phyloP scores from a whole-genome alignment of 2,797 vertebrate species.

The Aplochiton taeniatus region DNA sequence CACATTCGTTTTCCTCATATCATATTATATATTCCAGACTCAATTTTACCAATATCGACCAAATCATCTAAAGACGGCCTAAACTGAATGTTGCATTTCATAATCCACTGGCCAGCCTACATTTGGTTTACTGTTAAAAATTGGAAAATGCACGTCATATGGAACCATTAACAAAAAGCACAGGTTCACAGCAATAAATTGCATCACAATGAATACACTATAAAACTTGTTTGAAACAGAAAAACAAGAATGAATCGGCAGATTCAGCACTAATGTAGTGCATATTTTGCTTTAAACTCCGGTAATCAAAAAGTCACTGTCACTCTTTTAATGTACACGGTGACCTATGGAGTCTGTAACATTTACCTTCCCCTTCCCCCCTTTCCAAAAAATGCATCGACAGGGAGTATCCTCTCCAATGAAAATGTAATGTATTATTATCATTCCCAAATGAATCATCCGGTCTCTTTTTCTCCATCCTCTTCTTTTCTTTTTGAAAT shows the following conservation, averaged over 20 bases:
- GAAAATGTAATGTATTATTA: slow-evolving; percentile 48
- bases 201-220: slow-evolving; percentile 85
- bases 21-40: too few relatives aligned
- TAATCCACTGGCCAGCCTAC: slow-evolving; percentile 51
- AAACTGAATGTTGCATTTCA: background rate
- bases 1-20: too few relatives aligned
- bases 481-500: too few relatives aligned
- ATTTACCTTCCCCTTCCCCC: slow-evolving; percentile 32
- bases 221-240: slow-evolving; percentile 83
- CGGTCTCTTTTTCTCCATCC: too few relatives aligned
- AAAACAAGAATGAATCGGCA: slow-evolving; percentile 83
- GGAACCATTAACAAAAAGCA: slow-evolving; percentile 66
- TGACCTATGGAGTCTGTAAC: slow-evolving; percentile 39
- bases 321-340: slow-evolving; percentile 53
- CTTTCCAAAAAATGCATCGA: slow-evolving; percentile 54
- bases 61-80: too few relatives aligned
- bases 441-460: slow-evolving; percentile 14
- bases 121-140: slow-evolving; percentile 57
- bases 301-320: slow-evolving; percentile 70
- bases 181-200: slow-evolving; percentile 73
- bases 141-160: slow-evolving; percentile 66
- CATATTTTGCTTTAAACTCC: slow-evolving; percentile 75
- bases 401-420: slow-evolving; percentile 53
- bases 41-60: too few relatives aligned
- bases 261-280: slow-evolving; percentile 97